Percentiles rank a stretch among this genome's conserved stretches.
These are phyloP conservation scores for Phylloscopus trochiloides DNA, from an alignment of 2,113 vertebrate species.

Conservation along the genomic window DNA sequence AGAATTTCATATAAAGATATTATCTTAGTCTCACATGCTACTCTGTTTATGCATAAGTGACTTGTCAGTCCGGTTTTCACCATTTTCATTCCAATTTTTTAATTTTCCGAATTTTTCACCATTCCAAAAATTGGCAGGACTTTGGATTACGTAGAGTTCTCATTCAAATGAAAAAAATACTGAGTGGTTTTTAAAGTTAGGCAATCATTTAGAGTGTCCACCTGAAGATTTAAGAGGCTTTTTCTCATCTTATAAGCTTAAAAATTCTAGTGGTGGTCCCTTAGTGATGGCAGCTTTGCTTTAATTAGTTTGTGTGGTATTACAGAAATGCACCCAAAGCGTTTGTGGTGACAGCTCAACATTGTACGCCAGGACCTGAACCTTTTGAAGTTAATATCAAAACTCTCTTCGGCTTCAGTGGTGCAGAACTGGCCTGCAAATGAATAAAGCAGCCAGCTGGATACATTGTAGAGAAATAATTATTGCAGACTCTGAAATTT, in stretches of 20 bases:
- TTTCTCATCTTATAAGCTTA: neutral
- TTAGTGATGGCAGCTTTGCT: neutral
- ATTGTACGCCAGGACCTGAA: neutral
- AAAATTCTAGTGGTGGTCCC: neutral
- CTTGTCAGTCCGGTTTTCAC: neutral
- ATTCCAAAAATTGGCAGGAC: neutral
- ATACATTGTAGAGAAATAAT: slow-evolving; percentile 12
- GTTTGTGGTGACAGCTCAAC: neutral
- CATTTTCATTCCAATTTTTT: neutral
- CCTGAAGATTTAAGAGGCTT: neutral
- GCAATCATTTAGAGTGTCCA: neutral
- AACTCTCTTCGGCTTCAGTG: slow-evolving; percentile 2
- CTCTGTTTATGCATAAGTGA: neutral
- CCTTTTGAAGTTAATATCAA: slow-evolving; percentile 6
- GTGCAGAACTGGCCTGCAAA: slow-evolving; percentile 7
- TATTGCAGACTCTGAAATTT: neutral
- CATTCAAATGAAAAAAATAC: neutral
- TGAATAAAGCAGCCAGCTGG: slow-evolving; percentile 21
- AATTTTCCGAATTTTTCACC: neutral
- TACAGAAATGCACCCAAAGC: neutral
- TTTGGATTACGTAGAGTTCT: neutral
- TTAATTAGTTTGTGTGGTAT: neutral
- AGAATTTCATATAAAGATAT: neutral
- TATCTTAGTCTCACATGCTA: neutral
- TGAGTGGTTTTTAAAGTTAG: neutral